Conservation (phyloP, 1,140 invertebrate species). For the Lordiphosa collinella region DNA sequence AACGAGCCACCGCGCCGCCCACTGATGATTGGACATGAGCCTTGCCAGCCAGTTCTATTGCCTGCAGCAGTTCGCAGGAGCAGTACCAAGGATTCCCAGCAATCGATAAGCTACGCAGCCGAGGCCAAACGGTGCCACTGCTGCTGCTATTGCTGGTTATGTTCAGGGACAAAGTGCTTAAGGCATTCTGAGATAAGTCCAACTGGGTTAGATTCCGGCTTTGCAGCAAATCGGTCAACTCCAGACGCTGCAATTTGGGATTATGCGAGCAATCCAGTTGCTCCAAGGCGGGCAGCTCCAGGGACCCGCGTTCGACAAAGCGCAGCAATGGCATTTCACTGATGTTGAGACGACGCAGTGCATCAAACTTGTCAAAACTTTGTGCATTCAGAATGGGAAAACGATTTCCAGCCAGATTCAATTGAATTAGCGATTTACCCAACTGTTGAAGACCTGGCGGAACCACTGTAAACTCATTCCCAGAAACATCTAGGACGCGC, state of each 20-base stretch:
- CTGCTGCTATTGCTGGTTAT: constrained; percentile 25
- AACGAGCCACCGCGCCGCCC: constrained; percentile 35
- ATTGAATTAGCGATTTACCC: constrained; percentile 80
- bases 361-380: constrained; percentile 81
- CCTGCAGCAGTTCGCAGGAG: constrained; percentile 80
- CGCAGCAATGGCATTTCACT: constrained; percentile 81
- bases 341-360: constrained; percentile 81
- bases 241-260: constrained; percentile 50
- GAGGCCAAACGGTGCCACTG: constrained; percentile 38
- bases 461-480: constrained; percentile 82
- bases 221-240: constrained; percentile 39
- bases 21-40: constrained; percentile 22
- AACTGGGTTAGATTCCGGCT: constrained; percentile 57
- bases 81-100: constrained; percentile 83
- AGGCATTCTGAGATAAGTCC: constrained; percentile 80
- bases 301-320: constrained; percentile 80
- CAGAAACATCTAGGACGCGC: constrained; percentile 81
- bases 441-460: constrained; percentile 81
- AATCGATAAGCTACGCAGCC: constrained; percentile 80
- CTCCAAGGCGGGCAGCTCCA: constrained; percentile 76
- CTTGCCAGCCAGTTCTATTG: constrained; percentile 42
- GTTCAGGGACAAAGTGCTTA: constrained; percentile 78
- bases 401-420: constrained; percentile 82
- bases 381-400: constrained; percentile 81
- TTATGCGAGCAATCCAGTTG: constrained; percentile 60